Base-by-base conservation (phyloP, 2,888 invertebrate species). In the Sthenelais limicola region DNA sequence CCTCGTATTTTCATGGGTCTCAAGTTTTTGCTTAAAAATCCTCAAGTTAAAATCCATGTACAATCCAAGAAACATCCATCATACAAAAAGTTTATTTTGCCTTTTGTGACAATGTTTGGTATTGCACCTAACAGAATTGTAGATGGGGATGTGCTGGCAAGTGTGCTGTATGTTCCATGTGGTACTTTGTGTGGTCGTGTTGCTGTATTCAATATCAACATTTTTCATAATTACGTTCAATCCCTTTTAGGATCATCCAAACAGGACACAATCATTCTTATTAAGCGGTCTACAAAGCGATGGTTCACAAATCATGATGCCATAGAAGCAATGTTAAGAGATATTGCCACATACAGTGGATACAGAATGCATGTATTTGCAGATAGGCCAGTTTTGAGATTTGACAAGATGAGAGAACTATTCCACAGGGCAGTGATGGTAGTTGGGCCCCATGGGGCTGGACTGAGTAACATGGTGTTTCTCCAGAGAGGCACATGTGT, bases 391-490 rank as follows among this genome's bases (percentile, higher is more conserved):
- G 18, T 24, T 1, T 48, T 32, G 30, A 9, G 30, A n/a, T n/a
- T 67, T 48, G n/a, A 48, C 7, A 28, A 21, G 3, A 48, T 48
- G 9, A 47, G 21, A 48, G 21, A 12, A 9, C 24, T 67, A n/a
- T 67, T 67, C 43, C 28, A 48, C 30, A n/a, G 32, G 1, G 67
- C 67, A 2, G 5, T 28, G 1, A 26, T 67, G 48, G 48, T 67
- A 7, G 48, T 67, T n/a, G 67, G 48, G 26, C 67, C 67, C 1
- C 67, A 67, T 26, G 67, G 67, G 1, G 67, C 67, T 4, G 67
- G 67, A 21, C 30, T 67, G 9, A 48, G 47, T 1, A 67, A 67
- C 32, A 3, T 67, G n/a, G 7, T 67, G 1, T 67, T 48, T 18
- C 30, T 30, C 21, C 47, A 67, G 47, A 47, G 47, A 4, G 67